Percentiles rank a stretch among this genome's conserved stretches.
Conservation (phyloP, 2,797 vertebrate species). For the Phataginus tricuspis region DNA sequence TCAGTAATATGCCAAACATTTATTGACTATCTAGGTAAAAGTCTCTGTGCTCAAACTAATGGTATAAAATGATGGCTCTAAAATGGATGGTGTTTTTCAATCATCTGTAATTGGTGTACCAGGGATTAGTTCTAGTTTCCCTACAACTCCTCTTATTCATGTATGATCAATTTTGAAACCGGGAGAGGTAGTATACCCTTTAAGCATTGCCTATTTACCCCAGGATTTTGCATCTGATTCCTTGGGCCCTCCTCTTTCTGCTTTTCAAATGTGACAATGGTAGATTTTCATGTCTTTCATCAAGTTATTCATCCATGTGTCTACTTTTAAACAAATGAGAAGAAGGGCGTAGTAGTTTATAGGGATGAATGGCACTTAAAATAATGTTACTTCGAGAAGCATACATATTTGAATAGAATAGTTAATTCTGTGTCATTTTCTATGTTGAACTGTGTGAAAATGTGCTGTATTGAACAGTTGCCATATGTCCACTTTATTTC, state of each 20-base stretch:
- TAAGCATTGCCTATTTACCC: background rate
- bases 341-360: background rate
- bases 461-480: background rate
- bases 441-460: background rate
- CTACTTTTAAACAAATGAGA: background rate
- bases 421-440: slow-evolving; percentile 12
- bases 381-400: background rate
- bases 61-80: background rate
- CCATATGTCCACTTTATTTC: slow-evolving; percentile 13
- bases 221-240: slow-evolving; percentile 24
- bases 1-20: background rate
- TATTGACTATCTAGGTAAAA: background rate
- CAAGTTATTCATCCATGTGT: background rate
- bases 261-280: slow-evolving; percentile 29
- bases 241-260: background rate
- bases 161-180: background rate
- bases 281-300: slow-evolving; percentile 41
- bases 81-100: background rate
- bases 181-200: background rate
- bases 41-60: background rate
- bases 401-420: slow-evolving; percentile 27
- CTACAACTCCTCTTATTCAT: background rate
- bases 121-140: background rate
- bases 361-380: background rate
- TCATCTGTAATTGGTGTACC: background rate